Base-by-base conservation (phyloP, 2,113 vertebrate genomes). In the Polyodon spathula region DNA sequence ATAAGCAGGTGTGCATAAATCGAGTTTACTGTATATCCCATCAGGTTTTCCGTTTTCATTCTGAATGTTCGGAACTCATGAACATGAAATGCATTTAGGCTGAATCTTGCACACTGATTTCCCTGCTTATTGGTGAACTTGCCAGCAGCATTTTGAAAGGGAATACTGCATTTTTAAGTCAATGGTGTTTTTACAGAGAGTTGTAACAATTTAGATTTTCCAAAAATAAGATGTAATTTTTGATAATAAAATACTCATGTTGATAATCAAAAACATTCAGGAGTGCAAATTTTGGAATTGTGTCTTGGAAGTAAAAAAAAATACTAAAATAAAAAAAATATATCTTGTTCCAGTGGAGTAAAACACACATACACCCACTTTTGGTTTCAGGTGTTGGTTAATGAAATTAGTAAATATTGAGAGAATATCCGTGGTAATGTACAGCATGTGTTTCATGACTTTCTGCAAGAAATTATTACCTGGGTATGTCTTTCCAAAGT, bases 171-270 rank as follows among this genome's bases (percentile, higher is more conserved):
- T 81, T 87, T 82, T 88, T 86, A 86, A 87, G 81, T 71, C 87
- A 89, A 79, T 88, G 79, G 85, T 86, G 90, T 88, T 89, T 89
- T 90, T 90, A 90, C 89, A 93, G 84, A 86, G 70, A 89, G 89
- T 86, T 91, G 86, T 90, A 89, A 90, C 85, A 92, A 91, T 92
- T 94, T 91, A 90, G 86, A 84, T 87, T 86, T 88, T 55, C 8
- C 71, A 63, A 48, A 63, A 76, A 57, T 84, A 91, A 92, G 86
- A 91, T 94, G 91, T 94, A 92, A 91, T 89, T 93, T 83, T 94
- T 94, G 89, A 93, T 95, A 95, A 97, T 94, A 95, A 97, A 95
- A 91, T 90, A 89, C 89, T 94, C 88, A 92, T 89, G 87, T 89
- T 89, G 86, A 88, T 84, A 81, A 83, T 57, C 63, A 2, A 51